Conservation (phyloP, 2,113 vertebrate genomes). For the Dicentrarchus labrax region DNA sequence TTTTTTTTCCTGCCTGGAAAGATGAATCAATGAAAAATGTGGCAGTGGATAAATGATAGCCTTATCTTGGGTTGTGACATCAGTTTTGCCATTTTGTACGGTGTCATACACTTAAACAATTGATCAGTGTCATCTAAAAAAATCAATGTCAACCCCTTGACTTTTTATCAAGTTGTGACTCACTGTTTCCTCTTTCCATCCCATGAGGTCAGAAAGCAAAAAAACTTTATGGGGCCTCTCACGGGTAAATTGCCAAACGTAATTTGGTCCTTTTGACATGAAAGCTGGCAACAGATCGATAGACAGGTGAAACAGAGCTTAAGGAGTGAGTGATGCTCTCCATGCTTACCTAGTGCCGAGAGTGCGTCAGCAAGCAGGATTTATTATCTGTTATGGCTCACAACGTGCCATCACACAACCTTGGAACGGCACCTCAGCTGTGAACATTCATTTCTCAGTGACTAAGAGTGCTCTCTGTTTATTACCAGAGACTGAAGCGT, state of each 20-base stretch:
- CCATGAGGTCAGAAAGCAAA: constrained; percentile 36
- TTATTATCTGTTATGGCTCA: constrained; percentile 68
- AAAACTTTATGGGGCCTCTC: constrained; percentile 60
- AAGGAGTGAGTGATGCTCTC: constrained; percentile 74
- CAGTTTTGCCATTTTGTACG: constrained; percentile 18
- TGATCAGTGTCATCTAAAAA: constrained; percentile 43
- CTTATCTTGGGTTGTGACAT: constrained; percentile 44
- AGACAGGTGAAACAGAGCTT: constrained; percentile 60
- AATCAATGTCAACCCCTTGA: constrained; percentile 60
- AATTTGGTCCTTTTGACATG: constrained; percentile 70
- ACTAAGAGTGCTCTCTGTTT: constrained; percentile 38
- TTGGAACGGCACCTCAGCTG: constrained; percentile 62
- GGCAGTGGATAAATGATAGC: constrained; percentile 43
- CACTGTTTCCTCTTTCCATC: constrained; percentile 59
- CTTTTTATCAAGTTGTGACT: constrained; percentile 68
- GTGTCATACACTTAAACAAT: constrained; percentile 54
- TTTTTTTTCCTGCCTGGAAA: constrained; percentile 14
- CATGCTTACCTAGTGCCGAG: constrained; percentile 48
- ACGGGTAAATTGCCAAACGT: constrained; percentile 69
- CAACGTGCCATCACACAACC: constrained; percentile 65
- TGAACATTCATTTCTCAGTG: constrained; percentile 63
- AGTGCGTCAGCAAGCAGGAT: constrained; percentile 78
- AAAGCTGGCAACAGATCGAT: constrained; percentile 70
- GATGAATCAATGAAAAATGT: constrained; percentile 39
- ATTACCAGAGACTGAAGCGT: constrained; percentile 37